Evolutionary conservation across 2,113 vertebrate genomes (phyloP), one percentile per base, ranked within the genome.

Genomic region (Sinocyclocheilus grahami): DNA sequence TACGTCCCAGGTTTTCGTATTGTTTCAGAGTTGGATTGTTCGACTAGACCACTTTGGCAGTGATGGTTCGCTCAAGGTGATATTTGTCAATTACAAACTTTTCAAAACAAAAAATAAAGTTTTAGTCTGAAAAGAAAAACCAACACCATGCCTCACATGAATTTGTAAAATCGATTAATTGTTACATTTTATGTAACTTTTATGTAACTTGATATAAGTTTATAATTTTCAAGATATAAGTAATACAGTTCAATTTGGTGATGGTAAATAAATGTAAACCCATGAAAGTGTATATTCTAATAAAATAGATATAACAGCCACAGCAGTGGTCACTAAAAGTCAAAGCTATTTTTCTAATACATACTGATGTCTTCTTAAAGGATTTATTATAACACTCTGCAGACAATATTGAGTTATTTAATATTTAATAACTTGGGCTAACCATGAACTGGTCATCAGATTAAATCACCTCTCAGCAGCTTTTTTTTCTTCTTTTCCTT

Each of bases 1-100:
- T 39, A 60, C 18, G 58, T 58, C 83, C n/a, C 33, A 62, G n/a
- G 58, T 84, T 83, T 76, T 75, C 33, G 6, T 13, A 30, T 55
- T 39, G 20, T 63, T 76, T 22, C 1, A 18, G 22, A 20, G 16
- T 83, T 2, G 27, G 27, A 51, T 22, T 30, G 81, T 55, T 33
- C 30, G 6, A 13, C 65, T 27, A 12, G 80, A 27, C 27, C 65
- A n/a, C 81, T 83, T 83, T 51, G 81, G 65, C 81, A 83, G 63
- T 83, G 63, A 72, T 53, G 81, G 65, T 18, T 72, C 24, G 27
- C 48, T 72, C 81, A 83, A 83, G 65, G 81, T 83, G 81, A 83
- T 71, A 53, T 83, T 71, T 53, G 81, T 82, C 62, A 67, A 82
- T 69, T 55, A 72, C 65, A 71, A 69, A 83, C 81, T 72, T 55